phyloP scores from a whole-genome alignment of 2,888 invertebrate genomes.

The Boloria selene region DNA sequence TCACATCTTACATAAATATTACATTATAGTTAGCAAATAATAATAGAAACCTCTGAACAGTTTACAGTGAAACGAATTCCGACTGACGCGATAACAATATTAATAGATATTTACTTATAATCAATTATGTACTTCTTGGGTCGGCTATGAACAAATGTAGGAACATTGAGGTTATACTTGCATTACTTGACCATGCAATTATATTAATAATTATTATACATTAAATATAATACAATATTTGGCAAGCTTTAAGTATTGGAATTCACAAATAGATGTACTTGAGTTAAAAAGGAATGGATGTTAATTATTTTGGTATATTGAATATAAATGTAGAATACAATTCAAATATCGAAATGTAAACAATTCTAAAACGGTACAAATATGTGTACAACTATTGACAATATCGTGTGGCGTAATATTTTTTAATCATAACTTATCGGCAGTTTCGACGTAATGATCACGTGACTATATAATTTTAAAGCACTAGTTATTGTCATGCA shows the following conservation, averaged over 20 bases:
- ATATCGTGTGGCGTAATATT: constrained; percentile 12
- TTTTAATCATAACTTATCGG: constrained; percentile 23
- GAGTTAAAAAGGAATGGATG: constrained; percentile 42
- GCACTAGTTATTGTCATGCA: constrained; percentile 81
- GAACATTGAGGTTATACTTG: constrained; percentile 65
- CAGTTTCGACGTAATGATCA: constrained; percentile 14
- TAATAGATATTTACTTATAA: constrained; percentile 71
- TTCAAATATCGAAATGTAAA: constrained; percentile 27
- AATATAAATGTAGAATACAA: constrained; percentile 29
- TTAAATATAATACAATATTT: constrained; percentile 60
- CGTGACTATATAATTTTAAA: constrained; percentile 54
- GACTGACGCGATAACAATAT: constrained; percentile 44
- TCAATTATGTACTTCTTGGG: constrained; percentile 45
- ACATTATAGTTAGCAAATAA: constrained; percentile 71
- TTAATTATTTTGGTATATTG: constrained; percentile 12
- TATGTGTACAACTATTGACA: constrained; percentile 46
- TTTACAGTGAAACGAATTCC: constrained; percentile 61
- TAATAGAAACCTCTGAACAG: constrained; percentile 71
- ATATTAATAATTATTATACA: constrained; percentile 43
- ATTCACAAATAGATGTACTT: constrained; percentile 36
- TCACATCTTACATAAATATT: constrained; percentile 72
- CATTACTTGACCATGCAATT: constrained; percentile 56
- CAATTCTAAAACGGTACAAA: constrained; percentile 42
- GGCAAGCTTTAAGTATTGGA: constrained; percentile 59
- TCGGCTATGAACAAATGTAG: constrained; percentile 55